These are phyloP conservation scores for Eupithecia subfuscata DNA, from an alignment of 2,888 invertebrate genomes.

Conservation along the genomic window DNA sequence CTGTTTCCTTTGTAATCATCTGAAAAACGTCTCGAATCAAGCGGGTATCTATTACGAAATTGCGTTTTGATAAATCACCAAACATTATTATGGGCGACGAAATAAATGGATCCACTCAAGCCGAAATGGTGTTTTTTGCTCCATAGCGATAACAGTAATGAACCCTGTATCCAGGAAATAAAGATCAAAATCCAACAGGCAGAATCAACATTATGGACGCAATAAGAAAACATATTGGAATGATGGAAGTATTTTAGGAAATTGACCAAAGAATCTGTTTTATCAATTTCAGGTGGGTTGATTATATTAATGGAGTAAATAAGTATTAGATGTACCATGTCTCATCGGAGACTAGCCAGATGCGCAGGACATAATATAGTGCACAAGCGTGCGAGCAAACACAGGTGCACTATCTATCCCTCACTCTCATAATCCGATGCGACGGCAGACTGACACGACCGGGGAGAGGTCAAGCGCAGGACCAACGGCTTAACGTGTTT, in stretches of 20 bases:
- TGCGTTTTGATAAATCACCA: constrained; percentile 83
- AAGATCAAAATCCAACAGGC: constrained; percentile 52
- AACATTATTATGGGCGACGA: constrained; percentile 81
- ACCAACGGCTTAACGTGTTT: too few species aligned
- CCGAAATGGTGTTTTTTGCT: constrained; percentile 65
- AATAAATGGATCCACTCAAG: constrained; percentile 80
- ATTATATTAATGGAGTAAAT: background rate
- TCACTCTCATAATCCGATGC: too few species aligned
- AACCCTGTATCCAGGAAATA: constrained; percentile 51
- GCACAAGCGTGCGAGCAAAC: too few species aligned
- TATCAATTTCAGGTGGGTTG: constrained; percentile 42
- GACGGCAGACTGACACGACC: too few species aligned
- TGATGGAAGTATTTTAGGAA: constrained; percentile 70
- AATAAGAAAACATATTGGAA: constrained; percentile 74
- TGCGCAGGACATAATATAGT: too few species aligned
- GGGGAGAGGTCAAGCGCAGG: too few species aligned
- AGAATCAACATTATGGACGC: constrained; percentile 73
- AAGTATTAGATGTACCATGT: too few species aligned
- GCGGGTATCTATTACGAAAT: constrained; percentile 83
- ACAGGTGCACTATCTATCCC: too few species aligned
- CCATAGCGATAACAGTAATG: constrained; percentile 46
- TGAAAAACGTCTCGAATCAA: constrained; percentile 64
- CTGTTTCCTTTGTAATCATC: constrained; percentile 59
- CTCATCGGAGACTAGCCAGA: too few species aligned
- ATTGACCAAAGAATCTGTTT: constrained; percentile 63